Evolutionary conservation across 2,797 vertebrate genomes (phyloP).

Genomic region (Gouania willdenowi): DNA sequence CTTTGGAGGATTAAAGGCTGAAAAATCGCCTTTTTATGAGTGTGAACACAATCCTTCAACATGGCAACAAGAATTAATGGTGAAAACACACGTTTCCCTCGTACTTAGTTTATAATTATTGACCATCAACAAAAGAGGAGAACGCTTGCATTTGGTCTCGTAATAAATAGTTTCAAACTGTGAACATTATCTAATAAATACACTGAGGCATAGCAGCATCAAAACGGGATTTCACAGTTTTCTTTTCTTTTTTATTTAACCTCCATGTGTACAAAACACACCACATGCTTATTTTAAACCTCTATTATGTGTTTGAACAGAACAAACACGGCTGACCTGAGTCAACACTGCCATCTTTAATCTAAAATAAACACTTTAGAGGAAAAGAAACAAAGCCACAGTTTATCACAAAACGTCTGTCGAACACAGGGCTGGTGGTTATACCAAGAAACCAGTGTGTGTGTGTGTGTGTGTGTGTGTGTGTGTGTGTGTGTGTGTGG

Average conservation of each 20-base stretch:
- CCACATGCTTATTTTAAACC: neutral
- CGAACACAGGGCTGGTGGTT: conserved; percentile 21
- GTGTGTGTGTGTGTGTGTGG: too few species aligned
- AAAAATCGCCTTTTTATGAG: too few species aligned
- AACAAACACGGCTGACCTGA: neutral
- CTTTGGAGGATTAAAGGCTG: too few species aligned
- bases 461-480: too few species aligned
- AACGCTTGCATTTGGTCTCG: neutral
- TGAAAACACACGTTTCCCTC: neutral
- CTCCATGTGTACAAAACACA: neutral
- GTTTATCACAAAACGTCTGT: conserved; percentile 49
- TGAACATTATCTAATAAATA: too few species aligned
- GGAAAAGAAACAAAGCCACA: conserved; percentile 2
- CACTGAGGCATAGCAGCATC: too few species aligned
- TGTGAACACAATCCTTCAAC: too few species aligned
- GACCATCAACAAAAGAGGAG: neutral
- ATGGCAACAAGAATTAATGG: too few species aligned
- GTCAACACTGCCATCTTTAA: conserved; percentile 6
- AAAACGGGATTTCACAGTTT: too few species aligned
- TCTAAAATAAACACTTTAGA: conserved; percentile 33
- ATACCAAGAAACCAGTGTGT: neutral
- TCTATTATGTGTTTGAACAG: neutral
- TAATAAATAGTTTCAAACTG: neutral
- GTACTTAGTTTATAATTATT: neutral
- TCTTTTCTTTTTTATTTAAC: neutral